phyloP scores from a whole-genome alignment of 2,888 invertebrate species.

The Drosophila algonquin region DNA sequence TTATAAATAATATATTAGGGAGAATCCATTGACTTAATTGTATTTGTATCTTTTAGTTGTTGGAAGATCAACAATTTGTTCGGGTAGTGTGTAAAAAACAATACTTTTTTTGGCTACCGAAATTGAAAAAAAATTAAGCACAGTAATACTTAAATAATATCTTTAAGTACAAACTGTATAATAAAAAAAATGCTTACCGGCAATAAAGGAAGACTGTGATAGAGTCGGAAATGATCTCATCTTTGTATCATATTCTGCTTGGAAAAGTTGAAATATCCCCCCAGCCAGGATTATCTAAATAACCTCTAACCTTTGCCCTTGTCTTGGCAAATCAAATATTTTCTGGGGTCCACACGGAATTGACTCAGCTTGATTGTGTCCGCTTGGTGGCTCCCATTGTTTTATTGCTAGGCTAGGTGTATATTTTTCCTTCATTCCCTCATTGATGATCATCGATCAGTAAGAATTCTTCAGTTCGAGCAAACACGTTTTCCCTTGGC shows the following conservation, averaged over 20 bases:
- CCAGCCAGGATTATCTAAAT: neutral
- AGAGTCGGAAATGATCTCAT: too few relatives aligned
- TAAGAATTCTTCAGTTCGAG: neutral
- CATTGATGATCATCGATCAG: neutral
- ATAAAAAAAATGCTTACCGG: too few relatives aligned
- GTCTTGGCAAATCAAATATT: neutral
- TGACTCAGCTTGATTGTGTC: neutral
- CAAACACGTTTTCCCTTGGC: neutral
- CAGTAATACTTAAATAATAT: neutral
- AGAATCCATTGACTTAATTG: neutral
- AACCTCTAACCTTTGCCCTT: too few relatives aligned
- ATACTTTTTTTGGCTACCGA: neutral
- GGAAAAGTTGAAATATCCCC: neutral
- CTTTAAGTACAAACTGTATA: too few relatives aligned
- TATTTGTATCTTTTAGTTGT: neutral
- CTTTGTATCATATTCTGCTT: neutral
- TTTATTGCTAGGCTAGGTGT: too few relatives aligned
- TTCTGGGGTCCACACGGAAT: neutral
- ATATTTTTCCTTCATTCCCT: too few relatives aligned
- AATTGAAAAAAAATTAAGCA: too few relatives aligned
- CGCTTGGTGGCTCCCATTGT: neutral
- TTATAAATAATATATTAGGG: neutral
- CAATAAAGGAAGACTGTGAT: too few relatives aligned
- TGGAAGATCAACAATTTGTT: neutral
- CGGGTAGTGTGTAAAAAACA: neutral